phyloP scores from a whole-genome alignment of 2,113 vertebrate species.

The Pelvicachromis taeniatus region DNA sequence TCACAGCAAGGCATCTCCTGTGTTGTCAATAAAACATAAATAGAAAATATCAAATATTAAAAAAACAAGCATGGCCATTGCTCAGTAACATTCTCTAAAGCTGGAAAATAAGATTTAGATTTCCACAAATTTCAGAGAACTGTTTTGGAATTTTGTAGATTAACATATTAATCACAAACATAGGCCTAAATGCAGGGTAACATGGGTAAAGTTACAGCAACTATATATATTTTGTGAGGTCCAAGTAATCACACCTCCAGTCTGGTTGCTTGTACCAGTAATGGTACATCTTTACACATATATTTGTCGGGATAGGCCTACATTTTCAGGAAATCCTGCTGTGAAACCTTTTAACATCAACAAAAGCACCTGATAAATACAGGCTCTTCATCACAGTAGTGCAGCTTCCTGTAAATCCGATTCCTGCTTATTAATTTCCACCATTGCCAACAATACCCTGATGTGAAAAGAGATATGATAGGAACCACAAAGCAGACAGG shows the following conservation, averaged over 20 bases:
- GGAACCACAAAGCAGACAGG: neutral
- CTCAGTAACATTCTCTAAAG: neutral
- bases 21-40: conserved; percentile 6
- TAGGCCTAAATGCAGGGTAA: neutral
- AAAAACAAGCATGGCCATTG: neutral
- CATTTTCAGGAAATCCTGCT: neutral
- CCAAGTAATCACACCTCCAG: neutral
- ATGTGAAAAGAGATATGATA: neutral
- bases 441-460: neutral
- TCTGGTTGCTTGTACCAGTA: neutral
- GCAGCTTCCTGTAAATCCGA: neutral
- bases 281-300: neutral
- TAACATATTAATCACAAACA: neutral
- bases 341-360: neutral
- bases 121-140: neutral
- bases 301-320: neutral
- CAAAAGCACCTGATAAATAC: neutral
- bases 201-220: neutral
- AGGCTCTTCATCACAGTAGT: neutral
- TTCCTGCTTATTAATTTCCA: neutral
- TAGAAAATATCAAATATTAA: conserved; percentile 22
- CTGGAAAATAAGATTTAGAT: neutral
- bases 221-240: neutral
- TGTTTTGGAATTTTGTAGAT: neutral
- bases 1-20: neutral